These are phyloP conservation scores for Eciton burchellii DNA, from an alignment of 1,140 invertebrate species.

Conservation along the genomic window DNA sequence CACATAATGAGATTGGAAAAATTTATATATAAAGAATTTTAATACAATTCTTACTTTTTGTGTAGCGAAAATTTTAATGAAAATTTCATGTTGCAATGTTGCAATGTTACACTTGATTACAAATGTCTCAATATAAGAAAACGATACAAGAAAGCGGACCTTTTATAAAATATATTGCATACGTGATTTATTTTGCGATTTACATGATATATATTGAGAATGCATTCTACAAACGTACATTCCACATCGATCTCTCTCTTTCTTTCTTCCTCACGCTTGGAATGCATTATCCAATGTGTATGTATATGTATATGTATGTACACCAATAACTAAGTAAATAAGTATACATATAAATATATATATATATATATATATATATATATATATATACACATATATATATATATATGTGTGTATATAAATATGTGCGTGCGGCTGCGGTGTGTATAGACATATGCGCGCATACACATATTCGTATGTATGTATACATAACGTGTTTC, in stretches of 20 bases:
- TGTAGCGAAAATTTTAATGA: no score
- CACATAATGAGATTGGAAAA: conserved; percentile 9
- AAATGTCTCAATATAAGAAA: neutral
- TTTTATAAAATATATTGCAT: conserved; percentile 1
- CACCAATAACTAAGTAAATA: conserved; percentile 18
- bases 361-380: conserved; percentile 62
- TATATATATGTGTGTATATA: no score
- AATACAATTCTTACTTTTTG: neutral
- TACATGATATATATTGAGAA: neutral
- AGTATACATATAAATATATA: conserved; percentile 60
- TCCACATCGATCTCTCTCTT: conserved; percentile 73
- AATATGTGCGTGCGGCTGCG: no score
- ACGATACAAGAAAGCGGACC: neutral
- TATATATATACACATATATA: neutral
- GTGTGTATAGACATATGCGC: conserved; percentile 66
- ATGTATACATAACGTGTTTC: conserved; percentile 25
- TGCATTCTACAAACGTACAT: conserved; percentile 73
- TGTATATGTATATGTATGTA: conserved; percentile 63
- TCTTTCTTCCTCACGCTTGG: conserved; percentile 78
- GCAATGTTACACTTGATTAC: no score
- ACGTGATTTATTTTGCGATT: conserved; percentile 25
- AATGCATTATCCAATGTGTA: conserved; percentile 79
- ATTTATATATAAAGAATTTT: neutral
- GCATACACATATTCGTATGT: conserved; percentile 1
- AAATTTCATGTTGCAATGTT: no score